Conservation (phyloP, 2,888 invertebrate genomes). For the Nomada goodeniana region DNA sequence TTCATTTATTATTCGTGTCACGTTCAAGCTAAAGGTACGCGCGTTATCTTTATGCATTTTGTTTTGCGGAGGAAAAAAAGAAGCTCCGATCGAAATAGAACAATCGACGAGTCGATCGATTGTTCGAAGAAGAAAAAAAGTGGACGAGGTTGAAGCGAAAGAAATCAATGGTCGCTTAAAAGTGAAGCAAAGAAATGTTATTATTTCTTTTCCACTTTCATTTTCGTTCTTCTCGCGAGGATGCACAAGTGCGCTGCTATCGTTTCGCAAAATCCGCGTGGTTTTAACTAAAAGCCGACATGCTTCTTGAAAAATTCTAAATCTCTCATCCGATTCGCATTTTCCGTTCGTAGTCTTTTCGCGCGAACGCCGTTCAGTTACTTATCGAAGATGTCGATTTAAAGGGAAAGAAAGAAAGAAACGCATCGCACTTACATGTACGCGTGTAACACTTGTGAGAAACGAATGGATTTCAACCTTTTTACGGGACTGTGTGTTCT, state of each 20-base stretch:
- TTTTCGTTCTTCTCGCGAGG: not conserved
- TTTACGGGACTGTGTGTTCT: slow-evolving; percentile 16
- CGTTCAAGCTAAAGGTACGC: slow-evolving; percentile 20
- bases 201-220: not conserved
- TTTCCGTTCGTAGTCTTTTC: slow-evolving; percentile 22
- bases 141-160: not conserved
- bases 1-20: not conserved
- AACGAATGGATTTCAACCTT: slow-evolving; percentile 24
- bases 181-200: slow-evolving; percentile 7
- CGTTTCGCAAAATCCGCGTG: slow-evolving; percentile 17
- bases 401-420: not conserved
- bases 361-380: slow-evolving; percentile 17
- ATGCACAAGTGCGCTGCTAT: slow-evolving; percentile 11
- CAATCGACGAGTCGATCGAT: slow-evolving; percentile 20
- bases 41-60: slow-evolving; percentile 39
- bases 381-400: slow-evolving; percentile 19
- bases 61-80: slow-evolving; percentile 3
- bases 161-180: slow-evolving; percentile 15
- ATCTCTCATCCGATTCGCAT: slow-evolving; percentile 13
- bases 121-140: slow-evolving; percentile 7
- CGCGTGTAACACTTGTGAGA: slow-evolving; percentile 34
- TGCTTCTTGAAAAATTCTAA: slow-evolving; percentile 1
- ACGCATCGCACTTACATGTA: slow-evolving; percentile 34
- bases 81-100: slow-evolving; percentile 21
- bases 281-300: not conserved